Base-by-base conservation (phyloP, 2,888 invertebrate species). In the Mylabris sibirica region DNA sequence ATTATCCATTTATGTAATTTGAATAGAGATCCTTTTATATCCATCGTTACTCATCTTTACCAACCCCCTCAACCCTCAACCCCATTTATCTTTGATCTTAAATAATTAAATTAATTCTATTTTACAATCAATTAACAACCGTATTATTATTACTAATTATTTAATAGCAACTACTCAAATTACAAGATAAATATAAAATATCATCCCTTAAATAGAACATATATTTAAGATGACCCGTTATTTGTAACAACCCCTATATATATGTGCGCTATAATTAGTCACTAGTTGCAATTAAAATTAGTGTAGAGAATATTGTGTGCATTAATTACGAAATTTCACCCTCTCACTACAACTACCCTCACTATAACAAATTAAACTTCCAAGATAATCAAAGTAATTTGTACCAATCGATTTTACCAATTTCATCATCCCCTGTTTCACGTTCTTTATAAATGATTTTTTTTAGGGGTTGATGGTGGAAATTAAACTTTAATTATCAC, bases 261-360 rank as follows among this genome's bases (percentile, higher is more conserved):
- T 30, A 30, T 30, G 30, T 30, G 30, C 30, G 30, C 30, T 44
- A 8, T 44, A 44, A 44, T 44, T 44, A 44, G 44, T 44, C 12
- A 8, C n/a, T 44, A 44, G 44, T 17, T 44, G 44, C 17, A 44
- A 44, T 17, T 17, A 17, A 17, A 44, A 44, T 44, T 44, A 17
- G 17, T 44, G 38, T 14, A 38, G 38, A 14, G 38, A 38, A 38
- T 38, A 38, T 30, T 30, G 30, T 38, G 38, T 38, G 38, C 38
- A 38, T 38, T 38, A 38, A 38, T 38, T 38, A 38, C 38, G 38
- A 30, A 44, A 44, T 44, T n/a, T 44, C 44, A 44, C n/a, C 44
- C 12, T 6, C 30, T 8, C 30, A 4, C 30, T 30, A 4, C 30
- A 30, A 4, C 30, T 30, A 30, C 30, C 30, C 30, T 30, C 8